Percentiles rank a stretch among this genome's conserved stretches.
Evolutionary conservation across 1,140 invertebrate species (phyloP).

Genomic region (Papilio helenus): DNA sequence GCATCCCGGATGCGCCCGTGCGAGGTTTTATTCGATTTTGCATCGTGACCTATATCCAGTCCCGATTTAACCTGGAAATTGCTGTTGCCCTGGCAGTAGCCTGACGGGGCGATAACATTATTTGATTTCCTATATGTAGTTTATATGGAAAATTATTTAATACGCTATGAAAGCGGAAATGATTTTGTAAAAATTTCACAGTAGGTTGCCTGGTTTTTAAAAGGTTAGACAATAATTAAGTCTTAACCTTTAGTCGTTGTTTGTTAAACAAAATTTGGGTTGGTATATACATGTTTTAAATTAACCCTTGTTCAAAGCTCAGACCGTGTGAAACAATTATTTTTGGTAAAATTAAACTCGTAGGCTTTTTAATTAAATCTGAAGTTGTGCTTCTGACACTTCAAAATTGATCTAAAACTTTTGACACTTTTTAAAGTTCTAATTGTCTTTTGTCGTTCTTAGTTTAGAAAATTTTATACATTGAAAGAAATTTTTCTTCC

Average conservation of each 20-base stretch:
- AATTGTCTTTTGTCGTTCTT: background rate
- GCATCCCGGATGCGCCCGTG: constrained; percentile 39
- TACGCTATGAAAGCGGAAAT: background rate
- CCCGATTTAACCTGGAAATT: constrained; percentile 4
- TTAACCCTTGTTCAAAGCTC: too few species aligned
- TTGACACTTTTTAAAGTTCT: constrained; percentile 10
- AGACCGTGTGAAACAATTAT: too few species aligned
- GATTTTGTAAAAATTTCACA: background rate
- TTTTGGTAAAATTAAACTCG: background rate
- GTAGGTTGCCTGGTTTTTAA: background rate
- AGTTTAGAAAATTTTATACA: background rate
- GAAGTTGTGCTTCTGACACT: background rate
- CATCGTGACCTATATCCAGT: constrained; percentile 28
- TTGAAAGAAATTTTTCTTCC: background rate
- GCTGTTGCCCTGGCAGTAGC: constrained; percentile 10
- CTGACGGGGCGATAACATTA: background rate
- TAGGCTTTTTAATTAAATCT: background rate
- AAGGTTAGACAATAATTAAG: background rate
- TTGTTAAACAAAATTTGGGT: too few species aligned
- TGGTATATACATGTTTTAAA: too few species aligned
- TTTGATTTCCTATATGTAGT: constrained; percentile 3
- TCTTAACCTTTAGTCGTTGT: background rate
- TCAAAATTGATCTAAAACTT: constrained; percentile 6
- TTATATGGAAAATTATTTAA: constrained; percentile 9
- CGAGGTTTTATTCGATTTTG: constrained; percentile 32